A percentile compares a stretch with the other conserved stretches of the same genome.
These are phyloP conservation scores for Lordiphosa fenestrarum DNA, from an alignment of 2,888 invertebrate species.

Conservation along the genomic window DNA sequence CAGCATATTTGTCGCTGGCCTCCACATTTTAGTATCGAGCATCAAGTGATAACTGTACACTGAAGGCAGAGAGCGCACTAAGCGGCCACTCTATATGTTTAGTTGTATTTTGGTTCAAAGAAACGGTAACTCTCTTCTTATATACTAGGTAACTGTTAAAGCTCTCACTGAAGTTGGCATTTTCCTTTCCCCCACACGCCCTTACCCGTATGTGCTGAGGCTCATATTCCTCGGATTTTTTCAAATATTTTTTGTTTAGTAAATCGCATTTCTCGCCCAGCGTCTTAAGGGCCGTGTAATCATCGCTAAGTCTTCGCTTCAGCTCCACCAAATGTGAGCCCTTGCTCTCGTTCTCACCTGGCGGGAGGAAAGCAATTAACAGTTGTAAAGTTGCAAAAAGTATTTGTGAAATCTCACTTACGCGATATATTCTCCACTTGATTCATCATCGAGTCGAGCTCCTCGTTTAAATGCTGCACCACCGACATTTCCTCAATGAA, in stretches of 20 bases:
- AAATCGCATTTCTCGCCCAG: slow-evolving; percentile 87
- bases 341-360: slow-evolving; percentile 85
- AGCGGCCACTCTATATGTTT: no score
- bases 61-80: no score
- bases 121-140: no score
- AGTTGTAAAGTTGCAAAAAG: no score
- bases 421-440: slow-evolving; percentile 87
- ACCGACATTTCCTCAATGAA: slow-evolving; percentile 86
- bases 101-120: no score
- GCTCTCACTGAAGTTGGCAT: no score
- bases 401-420: slow-evolving; percentile 62
- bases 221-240: slow-evolving; percentile 86
- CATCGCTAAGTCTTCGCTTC: slow-evolving; percentile 84
- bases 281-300: slow-evolving; percentile 85
- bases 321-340: slow-evolving; percentile 78
- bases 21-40: no score
- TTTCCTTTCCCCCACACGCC: no score
- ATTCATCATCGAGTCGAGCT: slow-evolving; percentile 86
- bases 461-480: slow-evolving; percentile 85
- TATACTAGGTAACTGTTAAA: no score
- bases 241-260: slow-evolving; percentile 86
- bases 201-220: slow-evolving; percentile 86
- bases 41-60: no score
- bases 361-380: neutral
- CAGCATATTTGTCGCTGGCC: no score